phyloP scores from a whole-genome alignment of 2,888 invertebrate species.

The Acrobasis repandana region DNA sequence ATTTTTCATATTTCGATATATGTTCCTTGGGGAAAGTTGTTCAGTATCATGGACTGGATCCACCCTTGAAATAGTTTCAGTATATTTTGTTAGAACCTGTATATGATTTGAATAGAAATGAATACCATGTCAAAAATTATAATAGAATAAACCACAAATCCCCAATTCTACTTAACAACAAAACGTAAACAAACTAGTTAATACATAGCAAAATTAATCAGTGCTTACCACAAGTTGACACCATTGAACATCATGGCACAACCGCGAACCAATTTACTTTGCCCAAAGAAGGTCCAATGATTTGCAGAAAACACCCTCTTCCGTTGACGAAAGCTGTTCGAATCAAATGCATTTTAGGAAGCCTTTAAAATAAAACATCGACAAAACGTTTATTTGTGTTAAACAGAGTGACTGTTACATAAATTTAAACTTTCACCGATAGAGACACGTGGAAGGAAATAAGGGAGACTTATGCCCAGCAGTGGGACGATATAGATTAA shows the following conservation, averaged over 20 bases:
- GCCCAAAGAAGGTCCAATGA: slow-evolving; percentile 22
- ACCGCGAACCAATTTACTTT: neutral
- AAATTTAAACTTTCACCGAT: too few species aligned
- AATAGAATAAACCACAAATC: neutral
- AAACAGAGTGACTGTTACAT: too few species aligned
- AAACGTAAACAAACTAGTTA: neutral
- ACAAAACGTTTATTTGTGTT: neutral
- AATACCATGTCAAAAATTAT: neutral
- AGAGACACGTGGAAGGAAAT: too few species aligned
- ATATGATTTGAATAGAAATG: too few species aligned
- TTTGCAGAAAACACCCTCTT: slow-evolving; percentile 27
- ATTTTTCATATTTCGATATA: too few species aligned
- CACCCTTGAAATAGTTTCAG: too few species aligned
- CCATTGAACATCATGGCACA: slow-evolving; percentile 19
- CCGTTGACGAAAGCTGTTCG: neutral
- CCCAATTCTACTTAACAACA: neutral
- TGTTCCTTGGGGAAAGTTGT: too few species aligned
- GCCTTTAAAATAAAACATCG: neutral
- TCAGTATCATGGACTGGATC: too few species aligned
- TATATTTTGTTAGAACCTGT: too few species aligned
- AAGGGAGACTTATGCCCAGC: too few species aligned
- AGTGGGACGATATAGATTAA: too few species aligned
- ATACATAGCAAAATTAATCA: slow-evolving; percentile 2
- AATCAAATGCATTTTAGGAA: neutral
- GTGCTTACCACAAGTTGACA: slow-evolving; percentile 6